Percentiles rank a stretch among this genome's conserved stretches.
phyloP scores from a whole-genome alignment of 2,113 vertebrate species.

The Dipodomys spectabilis region DNA sequence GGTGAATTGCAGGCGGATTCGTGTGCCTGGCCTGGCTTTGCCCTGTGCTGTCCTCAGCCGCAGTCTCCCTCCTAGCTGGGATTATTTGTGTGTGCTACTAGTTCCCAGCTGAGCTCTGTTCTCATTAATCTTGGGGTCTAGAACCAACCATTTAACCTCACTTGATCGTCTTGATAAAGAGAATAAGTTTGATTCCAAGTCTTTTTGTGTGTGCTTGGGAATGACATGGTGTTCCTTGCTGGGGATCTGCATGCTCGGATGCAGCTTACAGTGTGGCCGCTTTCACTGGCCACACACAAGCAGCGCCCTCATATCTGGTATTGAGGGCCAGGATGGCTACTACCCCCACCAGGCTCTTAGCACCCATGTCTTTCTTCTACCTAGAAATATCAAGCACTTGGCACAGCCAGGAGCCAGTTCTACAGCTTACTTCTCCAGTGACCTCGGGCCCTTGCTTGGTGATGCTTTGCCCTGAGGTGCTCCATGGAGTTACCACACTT shows the following conservation, averaged over 20 bases:
- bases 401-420: background rate
- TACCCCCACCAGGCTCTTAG: background rate
- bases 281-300: too few species aligned
- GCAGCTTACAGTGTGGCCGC: background rate
- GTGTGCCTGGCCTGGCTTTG: too few species aligned
- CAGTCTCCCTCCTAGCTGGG: too few species aligned
- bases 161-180: background rate
- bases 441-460: background rate
- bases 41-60: too few species aligned
- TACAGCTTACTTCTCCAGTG: background rate
- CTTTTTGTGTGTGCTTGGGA: constrained; percentile 24
- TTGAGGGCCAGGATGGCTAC: background rate
- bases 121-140: background rate
- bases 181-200: too few species aligned
- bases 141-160: background rate
- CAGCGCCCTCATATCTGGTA: background rate
- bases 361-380: background rate
- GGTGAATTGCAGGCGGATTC: too few species aligned
- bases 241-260: background rate
- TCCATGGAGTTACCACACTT: background rate
- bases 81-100: too few species aligned
- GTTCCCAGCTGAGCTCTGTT: background rate
- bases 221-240: background rate
- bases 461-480: background rate
- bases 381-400: background rate